Evolutionary conservation across 2,797 vertebrate genomes (phyloP), one percentile per base, ranked within the genome.

Genomic region (Dallia pectoralis): DNA sequence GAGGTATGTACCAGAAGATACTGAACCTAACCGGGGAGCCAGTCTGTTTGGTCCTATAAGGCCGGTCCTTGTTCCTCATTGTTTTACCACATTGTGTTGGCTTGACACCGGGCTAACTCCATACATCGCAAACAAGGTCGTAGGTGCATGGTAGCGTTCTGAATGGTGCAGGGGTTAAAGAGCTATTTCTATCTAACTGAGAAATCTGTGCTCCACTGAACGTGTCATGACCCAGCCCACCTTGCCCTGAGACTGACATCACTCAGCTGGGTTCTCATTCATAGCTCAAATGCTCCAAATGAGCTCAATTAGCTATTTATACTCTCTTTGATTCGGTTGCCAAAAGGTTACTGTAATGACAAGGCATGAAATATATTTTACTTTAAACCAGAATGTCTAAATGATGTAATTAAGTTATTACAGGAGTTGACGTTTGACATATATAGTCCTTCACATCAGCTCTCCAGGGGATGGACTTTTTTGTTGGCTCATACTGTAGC

Each of bases 1-100:
- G 68, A 77, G 82, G 87, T 87, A 81, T n/a, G n/a, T n/a, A n/a
- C n/a, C n/a, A n/a, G n/a, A 82, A 74, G 56, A 73, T 25, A 25
- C 4, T 16, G 7, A 7, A 27, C 40, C 36, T 47, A 48, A 16
- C 30, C 49, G 48, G 36, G 18, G 27, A 47, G 68, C 33, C 9
- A 25, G 53, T 59, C 53, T 59, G 51, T 56, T 56, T 56, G 53
- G 11, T 59, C n/a, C 25, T 25, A 59, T 25, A 22, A 25, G 11
- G 53, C 22, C 53, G 11, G 12, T 25, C 53, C 7, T 59, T 25
- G 53, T 27, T 11, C 12, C 53, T n/a, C 53, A 59, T 59, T 25
- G 53, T 59, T 12, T 11, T 11, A 44, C 22, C 22, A 59, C n/a
- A 11, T 25, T 59, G 2, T 59, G 53, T 25, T 14, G 53, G 22